Evolutionary conservation across 2,113 vertebrate genomes (phyloP).

Genomic region (Acrocephalus arundinaceus): DNA sequence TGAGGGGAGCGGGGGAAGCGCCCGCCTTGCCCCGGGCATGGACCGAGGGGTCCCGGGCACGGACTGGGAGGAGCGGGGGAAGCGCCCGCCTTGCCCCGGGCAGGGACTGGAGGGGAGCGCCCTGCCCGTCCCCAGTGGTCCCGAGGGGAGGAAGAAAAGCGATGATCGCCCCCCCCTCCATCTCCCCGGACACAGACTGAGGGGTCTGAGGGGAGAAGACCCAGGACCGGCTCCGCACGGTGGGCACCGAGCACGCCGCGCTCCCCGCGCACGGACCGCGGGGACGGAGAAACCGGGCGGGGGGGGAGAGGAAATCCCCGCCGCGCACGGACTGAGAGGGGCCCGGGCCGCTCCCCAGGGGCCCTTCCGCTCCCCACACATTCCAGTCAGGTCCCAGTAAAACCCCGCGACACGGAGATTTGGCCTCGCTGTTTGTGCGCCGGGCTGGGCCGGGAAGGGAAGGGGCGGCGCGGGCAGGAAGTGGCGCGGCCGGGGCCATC

Average conservation of each 20-base stretch:
- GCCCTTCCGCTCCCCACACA: not conserved
- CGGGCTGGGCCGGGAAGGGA: not conserved
- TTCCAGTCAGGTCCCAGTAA: constrained; percentile 51
- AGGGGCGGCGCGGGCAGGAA: constrained; percentile 1
- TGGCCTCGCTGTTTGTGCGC: constrained; percentile 12
- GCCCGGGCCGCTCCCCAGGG: not conserved
- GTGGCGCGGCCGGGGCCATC: not conserved
- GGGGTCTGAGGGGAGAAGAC: not conserved
- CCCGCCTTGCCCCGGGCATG: not conserved
- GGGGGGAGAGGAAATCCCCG: too few species aligned
- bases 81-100: not conserved
- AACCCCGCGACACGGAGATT: not conserved
- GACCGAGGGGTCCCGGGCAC: not conserved
- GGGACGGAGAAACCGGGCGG: too few species aligned
- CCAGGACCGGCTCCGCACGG: not conserved
- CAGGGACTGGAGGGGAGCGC: not conserved
- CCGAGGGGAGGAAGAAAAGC: not conserved
- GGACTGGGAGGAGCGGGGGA: not conserved
- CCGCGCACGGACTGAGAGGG: not conserved
- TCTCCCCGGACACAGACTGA: not conserved
- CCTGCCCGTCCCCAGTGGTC: not conserved
- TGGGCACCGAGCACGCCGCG: not conserved
- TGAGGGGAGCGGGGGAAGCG: too few species aligned
- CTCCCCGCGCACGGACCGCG: too few species aligned
- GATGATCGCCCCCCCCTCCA: not conserved